Conservation (phyloP, 2,888 invertebrate genomes). For the Lycia hirtaria region DNA sequence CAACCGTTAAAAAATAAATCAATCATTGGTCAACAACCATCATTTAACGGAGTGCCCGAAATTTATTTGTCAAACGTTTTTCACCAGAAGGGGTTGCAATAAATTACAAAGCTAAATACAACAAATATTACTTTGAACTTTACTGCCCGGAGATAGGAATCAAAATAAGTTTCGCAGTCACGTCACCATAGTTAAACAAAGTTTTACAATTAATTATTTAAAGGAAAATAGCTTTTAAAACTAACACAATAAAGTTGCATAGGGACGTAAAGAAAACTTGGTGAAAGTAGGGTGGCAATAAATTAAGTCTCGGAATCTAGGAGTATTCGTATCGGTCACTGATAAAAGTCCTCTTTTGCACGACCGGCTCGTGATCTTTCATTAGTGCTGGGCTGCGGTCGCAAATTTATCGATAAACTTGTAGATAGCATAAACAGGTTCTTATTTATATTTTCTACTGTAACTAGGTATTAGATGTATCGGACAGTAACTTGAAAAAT, state of each 20-base stretch:
- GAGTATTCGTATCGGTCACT: conserved; percentile 76
- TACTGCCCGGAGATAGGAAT: conserved; percentile 27
- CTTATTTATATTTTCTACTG: neutral
- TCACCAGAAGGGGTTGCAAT: conserved; percentile 45
- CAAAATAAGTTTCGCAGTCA: conserved; percentile 30
- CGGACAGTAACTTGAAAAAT: too few relatives aligned
- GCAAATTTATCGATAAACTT: conserved; percentile 44
- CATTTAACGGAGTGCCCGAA: conserved; percentile 48
- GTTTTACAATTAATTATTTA: conserved; percentile 14
- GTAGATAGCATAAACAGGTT: conserved; percentile 1
- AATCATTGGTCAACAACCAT: conserved; percentile 51
- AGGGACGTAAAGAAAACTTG: conserved; percentile 16
- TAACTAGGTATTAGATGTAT: neutral
- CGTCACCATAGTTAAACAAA: conserved; percentile 11
- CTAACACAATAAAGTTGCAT: conserved; percentile 14
- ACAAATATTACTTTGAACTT: conserved; percentile 26
- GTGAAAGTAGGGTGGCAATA: conserved; percentile 70
- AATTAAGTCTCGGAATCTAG: conserved; percentile 73
- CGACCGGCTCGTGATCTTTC: conserved; percentile 67
- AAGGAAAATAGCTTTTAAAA: conserved; percentile 30
- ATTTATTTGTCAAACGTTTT: conserved; percentile 57
- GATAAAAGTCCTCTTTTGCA: conserved; percentile 78
- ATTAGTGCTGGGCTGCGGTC: conserved; percentile 50
- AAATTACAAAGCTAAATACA: neutral
- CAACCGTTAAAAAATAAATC: conserved; percentile 47